Conservation (phyloP, 2,797 vertebrate species). For the Mormyrops boulengeri region DNA sequence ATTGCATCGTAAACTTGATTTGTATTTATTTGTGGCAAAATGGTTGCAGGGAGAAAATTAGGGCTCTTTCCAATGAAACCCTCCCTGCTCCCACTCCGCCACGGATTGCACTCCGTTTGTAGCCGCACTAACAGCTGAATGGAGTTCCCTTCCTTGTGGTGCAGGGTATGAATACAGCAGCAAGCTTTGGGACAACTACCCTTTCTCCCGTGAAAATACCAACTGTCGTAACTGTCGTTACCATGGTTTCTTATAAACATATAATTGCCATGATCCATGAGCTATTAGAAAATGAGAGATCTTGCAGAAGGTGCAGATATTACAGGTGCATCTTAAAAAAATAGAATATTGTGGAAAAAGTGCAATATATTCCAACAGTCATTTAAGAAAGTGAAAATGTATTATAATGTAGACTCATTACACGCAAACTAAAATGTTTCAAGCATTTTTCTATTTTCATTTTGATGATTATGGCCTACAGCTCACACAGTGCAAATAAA, state of each 20-base stretch:
- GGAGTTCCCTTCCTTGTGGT: not conserved
- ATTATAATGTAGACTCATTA: too few relatives aligned
- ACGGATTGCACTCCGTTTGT: not conserved
- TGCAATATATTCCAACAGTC: too few relatives aligned
- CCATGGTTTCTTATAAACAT: not conserved
- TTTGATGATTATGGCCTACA: too few relatives aligned
- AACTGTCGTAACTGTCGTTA: not conserved
- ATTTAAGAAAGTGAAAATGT: too few relatives aligned
- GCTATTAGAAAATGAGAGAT: not conserved
- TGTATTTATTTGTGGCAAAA: not conserved
- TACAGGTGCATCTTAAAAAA: not conserved
- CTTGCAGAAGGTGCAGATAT: not conserved
- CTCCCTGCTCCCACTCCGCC: not conserved
- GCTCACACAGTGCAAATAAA: too few relatives aligned
- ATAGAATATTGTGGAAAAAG: too few relatives aligned
- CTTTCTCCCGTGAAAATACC: not conserved
- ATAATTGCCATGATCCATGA: not conserved
- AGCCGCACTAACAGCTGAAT: not conserved
- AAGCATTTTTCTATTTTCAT: too few relatives aligned
- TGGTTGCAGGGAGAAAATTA: not conserved
- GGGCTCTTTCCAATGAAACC: not conserved
- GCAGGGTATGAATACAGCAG: not conserved
- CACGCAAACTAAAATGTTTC: too few relatives aligned
- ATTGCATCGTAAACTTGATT: not conserved
- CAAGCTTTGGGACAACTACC: not conserved